These are phyloP conservation scores for Narcine bancroftii DNA, from an alignment of 2,113 vertebrate genomes.

Conservation along the genomic window DNA sequence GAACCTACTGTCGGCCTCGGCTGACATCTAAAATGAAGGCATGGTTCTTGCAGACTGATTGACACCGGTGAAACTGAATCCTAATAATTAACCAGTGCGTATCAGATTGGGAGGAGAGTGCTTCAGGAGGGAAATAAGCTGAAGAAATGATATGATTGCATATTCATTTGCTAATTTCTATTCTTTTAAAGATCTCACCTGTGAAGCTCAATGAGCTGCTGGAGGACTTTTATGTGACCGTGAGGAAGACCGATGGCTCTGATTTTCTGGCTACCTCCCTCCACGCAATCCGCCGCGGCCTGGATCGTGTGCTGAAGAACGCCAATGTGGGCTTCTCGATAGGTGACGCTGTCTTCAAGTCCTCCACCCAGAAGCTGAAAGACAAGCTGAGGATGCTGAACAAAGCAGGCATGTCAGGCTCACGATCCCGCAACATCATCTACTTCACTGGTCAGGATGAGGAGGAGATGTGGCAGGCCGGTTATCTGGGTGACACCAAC, in stretches of 20 bases:
- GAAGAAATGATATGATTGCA: not conserved
- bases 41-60: not conserved
- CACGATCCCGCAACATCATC: slow-evolving; percentile 43
- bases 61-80: not conserved
- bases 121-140: not conserved
- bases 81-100: not conserved
- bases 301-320: slow-evolving; percentile 51
- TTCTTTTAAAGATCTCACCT: slow-evolving; percentile 50
- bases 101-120: not conserved
- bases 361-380: slow-evolving; percentile 53
- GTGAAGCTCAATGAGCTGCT: slow-evolving; percentile 49
- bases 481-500: slow-evolving; percentile 47
- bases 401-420: slow-evolving; percentile 48
- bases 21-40: not conserved
- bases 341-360: slow-evolving; percentile 52
- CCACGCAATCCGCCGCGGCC: slow-evolving; percentile 41
- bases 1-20: not conserved
- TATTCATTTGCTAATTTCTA: slow-evolving; percentile 42
- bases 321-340: slow-evolving; percentile 48
- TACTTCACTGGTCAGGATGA: slow-evolving; percentile 48
- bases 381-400: slow-evolving; percentile 51
- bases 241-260: slow-evolving; percentile 51
- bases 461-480: slow-evolving; percentile 49
- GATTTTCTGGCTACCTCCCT: slow-evolving; percentile 51
- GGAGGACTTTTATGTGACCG: slow-evolving; percentile 48